Percentiles rank a stretch among this genome's conserved stretches.
These are phyloP conservation scores for Xenopus petersii DNA, from an alignment of 2,797 vertebrate genomes.

Conservation along the genomic window DNA sequence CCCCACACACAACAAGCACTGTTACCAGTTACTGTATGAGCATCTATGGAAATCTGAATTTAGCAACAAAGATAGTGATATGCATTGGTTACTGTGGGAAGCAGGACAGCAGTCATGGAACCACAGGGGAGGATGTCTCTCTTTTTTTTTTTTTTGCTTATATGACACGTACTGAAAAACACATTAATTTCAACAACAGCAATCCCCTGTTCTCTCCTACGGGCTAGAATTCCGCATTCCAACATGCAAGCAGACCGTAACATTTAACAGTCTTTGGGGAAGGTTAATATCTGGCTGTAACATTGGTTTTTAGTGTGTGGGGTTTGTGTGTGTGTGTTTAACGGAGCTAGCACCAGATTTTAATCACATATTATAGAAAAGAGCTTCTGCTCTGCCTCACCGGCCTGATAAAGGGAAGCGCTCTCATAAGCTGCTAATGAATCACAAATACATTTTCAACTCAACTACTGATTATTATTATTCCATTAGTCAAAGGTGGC, in stretches of 20 bases:
- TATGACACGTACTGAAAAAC: background rate
- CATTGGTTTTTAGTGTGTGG: constrained; percentile 12
- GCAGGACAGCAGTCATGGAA: background rate
- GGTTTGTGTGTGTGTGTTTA: constrained; percentile 20
- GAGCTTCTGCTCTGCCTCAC: background rate
- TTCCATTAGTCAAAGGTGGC: constrained; percentile 9
- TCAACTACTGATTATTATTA: background rate
- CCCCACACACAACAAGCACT: too few species aligned
- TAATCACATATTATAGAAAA: constrained; percentile 26
- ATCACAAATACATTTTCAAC: constrained; percentile 25
- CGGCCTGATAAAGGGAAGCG: constrained; percentile 11
- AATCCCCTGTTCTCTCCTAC: constrained; percentile 8
- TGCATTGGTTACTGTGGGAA: background rate
- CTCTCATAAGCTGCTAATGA: constrained; percentile 24
- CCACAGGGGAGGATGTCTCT: background rate
- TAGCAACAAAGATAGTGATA: background rate
- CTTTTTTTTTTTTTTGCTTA: constrained; percentile 2
- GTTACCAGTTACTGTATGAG: too few species aligned
- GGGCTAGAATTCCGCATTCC: constrained; percentile 1
- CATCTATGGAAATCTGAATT: background rate
- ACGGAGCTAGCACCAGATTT: constrained; percentile 18
- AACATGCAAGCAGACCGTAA: constrained; percentile 14
- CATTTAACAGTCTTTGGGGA: constrained; percentile 31
- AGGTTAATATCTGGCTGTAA: constrained; percentile 33
- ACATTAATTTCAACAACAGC: background rate